Base-by-base conservation (phyloP, 2,888 invertebrate genomes). In the Celastrina argiolus region DNA sequence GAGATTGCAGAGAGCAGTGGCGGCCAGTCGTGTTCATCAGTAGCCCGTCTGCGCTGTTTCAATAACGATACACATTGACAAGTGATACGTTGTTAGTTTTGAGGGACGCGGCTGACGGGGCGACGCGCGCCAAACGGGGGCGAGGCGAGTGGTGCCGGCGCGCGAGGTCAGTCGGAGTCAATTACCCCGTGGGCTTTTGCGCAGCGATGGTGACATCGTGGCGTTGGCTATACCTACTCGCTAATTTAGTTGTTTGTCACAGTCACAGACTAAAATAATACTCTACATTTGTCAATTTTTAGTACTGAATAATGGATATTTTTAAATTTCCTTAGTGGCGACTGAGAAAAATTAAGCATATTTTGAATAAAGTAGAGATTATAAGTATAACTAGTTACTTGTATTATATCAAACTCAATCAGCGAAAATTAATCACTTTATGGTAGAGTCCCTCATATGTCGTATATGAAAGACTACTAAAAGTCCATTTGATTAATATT, bases 121-220 rank as follows among this genome's bases (percentile, higher is more conserved):
- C 75, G 74, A 73, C 82, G 82, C 77, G 73, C 72, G 74, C 81
- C 86, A 85, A 87, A 76, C 69, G 73, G 61, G 68, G 75, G 72
- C 87, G 86, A 87, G 75, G 72, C 87, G 86, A 87, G 82, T 81
- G 86, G 85, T 85, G 82, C 84, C 86, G 85, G 83, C 81, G 72
- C 71, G 80, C 83, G 90, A 90, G 93, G 93, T 94, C 93, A 93
- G 81, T 79, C 75, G 80, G 84, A 93, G 93, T 94, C 93, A 93
- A 92, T 93, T 93, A 93, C 93, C 93, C 92, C 92, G 83, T 85
- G 73, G 81, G 85, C 72, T 74, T 75, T 74, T 74, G 76, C 75
- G 76, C 73, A 77, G 78, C 74, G 77, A 72, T 77, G 79, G 72
- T 77, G 78, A 72, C 74, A 76, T 69, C 18, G 41, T 41, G 18